phyloP scores from a whole-genome alignment of 2,797 vertebrate species.

The Peromyscus aztecus region DNA sequence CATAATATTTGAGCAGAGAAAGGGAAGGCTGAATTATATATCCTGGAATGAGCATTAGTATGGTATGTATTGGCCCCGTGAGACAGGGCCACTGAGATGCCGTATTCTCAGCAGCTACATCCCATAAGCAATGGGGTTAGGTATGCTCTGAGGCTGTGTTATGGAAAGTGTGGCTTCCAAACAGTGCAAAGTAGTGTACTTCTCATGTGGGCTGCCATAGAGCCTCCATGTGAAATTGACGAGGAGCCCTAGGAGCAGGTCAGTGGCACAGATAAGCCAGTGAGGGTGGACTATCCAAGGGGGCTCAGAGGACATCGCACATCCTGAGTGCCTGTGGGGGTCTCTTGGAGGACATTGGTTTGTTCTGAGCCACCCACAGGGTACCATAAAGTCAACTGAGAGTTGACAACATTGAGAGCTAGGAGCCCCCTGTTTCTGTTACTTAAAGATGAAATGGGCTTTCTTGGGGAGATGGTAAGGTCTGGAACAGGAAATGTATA shows the following conservation, averaged over 20 bases:
- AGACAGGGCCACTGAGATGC: not conserved
- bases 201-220: not conserved
- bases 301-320: not conserved
- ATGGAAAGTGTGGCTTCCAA: slow-evolving; percentile 18
- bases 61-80: not conserved
- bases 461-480: not conserved
- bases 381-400: not conserved
- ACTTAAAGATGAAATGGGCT: not conserved
- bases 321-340: not conserved
- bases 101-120: not conserved
- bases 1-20: not conserved
- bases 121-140: not conserved
- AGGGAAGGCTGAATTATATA: too few species aligned
- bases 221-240: not conserved
- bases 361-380: not conserved
- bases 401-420: not conserved
- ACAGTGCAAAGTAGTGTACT: not conserved
- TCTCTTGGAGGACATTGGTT: not conserved
- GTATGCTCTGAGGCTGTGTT: not conserved
- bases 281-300: not conserved
- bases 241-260: not conserved
- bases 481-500: not conserved
- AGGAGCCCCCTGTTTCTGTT: not conserved
- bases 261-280: not conserved
- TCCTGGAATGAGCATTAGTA: not conserved